A percentile compares a stretch with the other conserved stretches of the same genome.
phyloP scores from a whole-genome alignment of 2,888 invertebrate species.

The Agrilus mali region DNA sequence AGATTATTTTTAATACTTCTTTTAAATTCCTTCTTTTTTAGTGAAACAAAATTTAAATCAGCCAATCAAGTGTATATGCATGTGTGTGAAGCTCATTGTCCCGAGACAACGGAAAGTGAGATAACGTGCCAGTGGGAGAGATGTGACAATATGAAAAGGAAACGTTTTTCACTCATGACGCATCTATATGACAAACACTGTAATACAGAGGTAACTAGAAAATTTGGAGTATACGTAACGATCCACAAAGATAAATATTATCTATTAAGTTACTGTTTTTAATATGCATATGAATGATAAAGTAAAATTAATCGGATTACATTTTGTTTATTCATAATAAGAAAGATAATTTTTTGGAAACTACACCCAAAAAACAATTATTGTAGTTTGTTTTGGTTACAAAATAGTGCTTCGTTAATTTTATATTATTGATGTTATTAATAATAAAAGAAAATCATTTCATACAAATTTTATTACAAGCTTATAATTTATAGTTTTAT shows the following conservation, averaged over 20 bases:
- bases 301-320: neutral
- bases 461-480: no score
- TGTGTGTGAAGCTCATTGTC: slow-evolving; percentile 75
- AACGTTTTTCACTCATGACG: slow-evolving; percentile 90
- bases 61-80: slow-evolving; percentile 77
- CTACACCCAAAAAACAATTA: no score
- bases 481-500: no score
- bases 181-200: slow-evolving; percentile 94
- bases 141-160: slow-evolving; percentile 80
- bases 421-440: no score
- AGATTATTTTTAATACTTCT: slow-evolving; percentile 2
- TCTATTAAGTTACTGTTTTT: no score
- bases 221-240: no score
- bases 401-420: no score
- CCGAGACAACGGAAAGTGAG: slow-evolving; percentile 49
- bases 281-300: neutral
- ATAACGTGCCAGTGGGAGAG: slow-evolving; percentile 82
- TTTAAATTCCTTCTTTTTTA: slow-evolving; percentile 11
- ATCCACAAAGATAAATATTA: no score
- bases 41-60: slow-evolving; percentile 53
- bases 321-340: no score
- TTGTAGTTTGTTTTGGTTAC: no score
- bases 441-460: no score
- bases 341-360: no score
- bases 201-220: slow-evolving; percentile 52